Evolutionary conservation across 2,113 vertebrate species (phyloP), one percentile per base, ranked within the genome.

Genomic region (Panurus biarmicus): DNA sequence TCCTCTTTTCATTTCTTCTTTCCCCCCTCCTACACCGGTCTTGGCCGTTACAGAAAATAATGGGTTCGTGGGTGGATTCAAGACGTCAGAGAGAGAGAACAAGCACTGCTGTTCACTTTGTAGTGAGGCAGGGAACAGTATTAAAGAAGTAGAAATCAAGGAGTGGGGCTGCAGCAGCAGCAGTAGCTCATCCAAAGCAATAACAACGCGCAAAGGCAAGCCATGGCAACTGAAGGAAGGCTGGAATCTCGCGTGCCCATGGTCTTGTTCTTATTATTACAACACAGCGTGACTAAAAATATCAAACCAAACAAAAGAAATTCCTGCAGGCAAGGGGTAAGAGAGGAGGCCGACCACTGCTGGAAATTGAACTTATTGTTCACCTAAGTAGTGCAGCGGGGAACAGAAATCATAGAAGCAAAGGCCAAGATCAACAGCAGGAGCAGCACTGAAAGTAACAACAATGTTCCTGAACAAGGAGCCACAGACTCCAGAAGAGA

Each of bases 301-400:
- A 91, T 96, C 94, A 96, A 89, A 97, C 94, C 89, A 92, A 97
- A 96, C 91, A 93, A 94, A 88, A 96, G 74, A 51, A 93, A 94
- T 93, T 97, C 87, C 79, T 97, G 89, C 89, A 94, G 96, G 94
- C 85, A 97, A 97, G 93, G 64, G 95, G 88, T 89, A 95, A 95
- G 96, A 96, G 90, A 96, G 90, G 86, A 96, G 90, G 92, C 87
- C 29, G 92, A 85, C 58, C 91, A 88, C 94, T 94, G 93, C 87
- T 96, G 93, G 95, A 97, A 96, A 94, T 92, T 94, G 96, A 97
- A 97, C 94, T 85, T 96, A 92, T 89, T 95, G 91, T 96, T 94
- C 92, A 93, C 64, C 72, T 94, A 88, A 95, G 91, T 66, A 93
- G 79, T 95, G 78, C 65, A 94, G 60, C 76, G 9, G 87, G 88